Evolutionary conservation across 1,140 invertebrate genomes (phyloP).

Genomic region (Tribolium castaneum): DNA sequence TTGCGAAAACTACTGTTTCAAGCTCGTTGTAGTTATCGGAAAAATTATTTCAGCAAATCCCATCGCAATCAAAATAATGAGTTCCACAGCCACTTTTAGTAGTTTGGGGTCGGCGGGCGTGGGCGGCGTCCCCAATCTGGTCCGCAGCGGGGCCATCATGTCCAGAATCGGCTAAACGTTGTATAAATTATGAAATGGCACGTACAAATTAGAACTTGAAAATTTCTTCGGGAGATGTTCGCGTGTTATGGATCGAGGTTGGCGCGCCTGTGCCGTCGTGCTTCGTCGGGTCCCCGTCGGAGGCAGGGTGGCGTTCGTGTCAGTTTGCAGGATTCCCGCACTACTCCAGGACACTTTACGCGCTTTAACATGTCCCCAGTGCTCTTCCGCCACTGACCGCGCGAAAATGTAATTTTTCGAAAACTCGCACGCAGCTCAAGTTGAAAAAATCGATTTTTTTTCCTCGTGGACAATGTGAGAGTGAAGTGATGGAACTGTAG

Average conservation of each 20-base stretch:
- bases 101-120: too few species aligned
- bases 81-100: neutral
- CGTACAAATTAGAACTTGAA: constrained; percentile 40
- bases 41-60: neutral
- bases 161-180: neutral
- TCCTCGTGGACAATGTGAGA: constrained; percentile 34
- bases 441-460: neutral
- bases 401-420: constrained; percentile 36
- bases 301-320: constrained; percentile 49
- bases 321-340: constrained; percentile 53
- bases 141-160: neutral
- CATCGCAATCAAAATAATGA: neutral
- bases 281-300: constrained; percentile 35
- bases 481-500: constrained; percentile 37
- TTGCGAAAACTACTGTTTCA: neutral
- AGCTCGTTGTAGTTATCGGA: neutral
- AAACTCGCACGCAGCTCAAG: neutral
- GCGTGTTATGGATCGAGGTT: constrained; percentile 35
- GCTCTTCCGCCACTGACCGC: constrained; percentile 46
- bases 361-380: constrained; percentile 43
- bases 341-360: constrained; percentile 45
- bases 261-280: constrained; percentile 32
- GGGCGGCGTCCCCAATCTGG: neutral
- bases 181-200: constrained; percentile 38
- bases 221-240: constrained; percentile 36